Percentiles rank a stretch among this genome's conserved stretches.
Conservation (phyloP, 2,888 invertebrate species). For the Electrophaes corylata region DNA sequence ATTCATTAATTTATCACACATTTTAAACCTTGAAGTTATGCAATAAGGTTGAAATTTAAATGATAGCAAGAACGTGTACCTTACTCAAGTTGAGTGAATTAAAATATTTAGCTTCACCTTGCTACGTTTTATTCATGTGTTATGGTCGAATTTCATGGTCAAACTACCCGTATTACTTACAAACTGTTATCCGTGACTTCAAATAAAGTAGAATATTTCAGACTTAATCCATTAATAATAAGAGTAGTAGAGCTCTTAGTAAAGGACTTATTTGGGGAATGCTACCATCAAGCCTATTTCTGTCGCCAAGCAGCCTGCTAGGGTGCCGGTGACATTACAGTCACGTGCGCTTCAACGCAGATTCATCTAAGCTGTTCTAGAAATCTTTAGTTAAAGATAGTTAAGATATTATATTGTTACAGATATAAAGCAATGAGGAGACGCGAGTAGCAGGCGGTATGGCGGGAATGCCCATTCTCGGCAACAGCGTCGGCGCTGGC, state of each 20-base stretch:
- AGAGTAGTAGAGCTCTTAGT: too few species aligned
- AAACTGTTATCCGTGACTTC: neutral
- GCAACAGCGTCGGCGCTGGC: constrained; percentile 74
- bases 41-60: constrained; percentile 26
- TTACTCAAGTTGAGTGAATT: constrained; percentile 26
- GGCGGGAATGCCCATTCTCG: constrained; percentile 79
- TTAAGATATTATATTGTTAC: constrained; percentile 35
- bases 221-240: too few species aligned
- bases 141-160: constrained; percentile 22
- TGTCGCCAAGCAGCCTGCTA: too few species aligned
- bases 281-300: too few species aligned
- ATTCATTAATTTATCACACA: constrained; percentile 11
- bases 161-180: neutral
- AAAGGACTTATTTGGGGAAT: too few species aligned
- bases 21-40: constrained; percentile 19
- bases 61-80: constrained; percentile 7
- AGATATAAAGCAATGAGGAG: constrained; percentile 59
- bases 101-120: constrained; percentile 28
- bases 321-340: too few species aligned
- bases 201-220: too few species aligned
- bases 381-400: too few species aligned
- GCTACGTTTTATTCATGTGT: constrained; percentile 29
- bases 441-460: constrained; percentile 65
- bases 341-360: too few species aligned
- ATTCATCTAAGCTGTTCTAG: too few species aligned